These are phyloP conservation scores for Falco novaeseelandiae DNA, from an alignment of 2,797 vertebrate genomes.

Conservation along the genomic window DNA sequence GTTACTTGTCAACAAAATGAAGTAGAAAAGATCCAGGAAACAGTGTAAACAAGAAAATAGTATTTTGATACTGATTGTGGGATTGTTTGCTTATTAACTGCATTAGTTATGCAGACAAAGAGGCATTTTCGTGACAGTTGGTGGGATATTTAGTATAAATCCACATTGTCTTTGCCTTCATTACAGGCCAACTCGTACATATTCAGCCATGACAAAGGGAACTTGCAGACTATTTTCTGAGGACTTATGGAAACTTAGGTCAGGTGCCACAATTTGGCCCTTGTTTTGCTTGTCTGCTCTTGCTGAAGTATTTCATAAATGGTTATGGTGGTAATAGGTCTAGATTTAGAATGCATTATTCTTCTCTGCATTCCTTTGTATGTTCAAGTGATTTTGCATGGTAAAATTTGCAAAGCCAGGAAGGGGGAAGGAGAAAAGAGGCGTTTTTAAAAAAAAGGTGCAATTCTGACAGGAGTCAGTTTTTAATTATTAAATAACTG, in stretches of 20 bases:
- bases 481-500: conserved; percentile 28
- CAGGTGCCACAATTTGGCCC: neutral
- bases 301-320: neutral
- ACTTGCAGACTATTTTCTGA: neutral
- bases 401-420: neutral
- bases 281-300: neutral
- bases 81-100: neutral
- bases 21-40: neutral
- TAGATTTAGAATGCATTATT: neutral
- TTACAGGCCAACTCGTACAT: neutral
- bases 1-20: neutral
- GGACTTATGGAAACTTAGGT: neutral
- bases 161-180: neutral
- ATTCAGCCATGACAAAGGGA: neutral
- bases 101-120: neutral
- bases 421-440: neutral
- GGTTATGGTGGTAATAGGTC: neutral
- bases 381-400: neutral
- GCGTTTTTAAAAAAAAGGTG: neutral
- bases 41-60: neutral
- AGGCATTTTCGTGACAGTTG: neutral
- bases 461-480: neutral
- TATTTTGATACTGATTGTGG: neutral
- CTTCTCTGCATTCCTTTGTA: neutral
- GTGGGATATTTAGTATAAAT: conserved; percentile 2